Base-by-base conservation (phyloP, 2,888 invertebrate genomes). In the Meliscaeva auricollis region DNA sequence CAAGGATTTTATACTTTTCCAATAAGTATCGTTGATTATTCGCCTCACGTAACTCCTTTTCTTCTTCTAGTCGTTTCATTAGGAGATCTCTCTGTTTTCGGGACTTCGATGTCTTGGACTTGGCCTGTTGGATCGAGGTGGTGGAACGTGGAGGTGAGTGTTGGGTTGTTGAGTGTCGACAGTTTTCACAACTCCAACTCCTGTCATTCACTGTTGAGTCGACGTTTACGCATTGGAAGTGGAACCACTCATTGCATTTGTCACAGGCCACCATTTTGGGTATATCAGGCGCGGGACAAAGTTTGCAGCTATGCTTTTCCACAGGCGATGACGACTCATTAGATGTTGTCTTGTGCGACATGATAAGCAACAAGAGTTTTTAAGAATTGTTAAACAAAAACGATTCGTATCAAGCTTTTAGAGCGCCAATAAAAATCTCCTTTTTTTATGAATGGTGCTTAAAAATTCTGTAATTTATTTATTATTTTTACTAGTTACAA, bases 1-100 rank as follows among this genome's bases (percentile, higher is more conserved):
- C n/a, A n/a, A 62, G 54, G 32, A 74, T 74, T 41, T 50, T 11
- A 2, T 60, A 76, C 30, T 68, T 69, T 8, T 52, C 48, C n/a
- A 32, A 30, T 11, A 76, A 41, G 15, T 69, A 69, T 1, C 17
- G 38, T 17, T 52, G 50, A 17, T 30, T 50, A 41, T 26, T 73
- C n/a, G 35, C 9, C 1, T 58, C 22, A 1, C 66, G 56, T 13
- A 75, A 8, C 20, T 17, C 13, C 3, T 58, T 75, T 11, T 75
- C 75, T 22, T 75, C 66, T 22, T 75, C 56, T n/a, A 58, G 41
- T 6, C 44, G n/a, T 7, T 56, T 26, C 0, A 75, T 2, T 0
- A 48, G 30, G 3, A 68, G 15, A 38, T 58, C 38, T 20, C 20
- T 20, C 11, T 15, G 9, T 20, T 7, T 35, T 0, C 20, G 58